Evolutionary conservation across 2,888 invertebrate species (phyloP).

Genomic region (Flexamia atlantica): DNA sequence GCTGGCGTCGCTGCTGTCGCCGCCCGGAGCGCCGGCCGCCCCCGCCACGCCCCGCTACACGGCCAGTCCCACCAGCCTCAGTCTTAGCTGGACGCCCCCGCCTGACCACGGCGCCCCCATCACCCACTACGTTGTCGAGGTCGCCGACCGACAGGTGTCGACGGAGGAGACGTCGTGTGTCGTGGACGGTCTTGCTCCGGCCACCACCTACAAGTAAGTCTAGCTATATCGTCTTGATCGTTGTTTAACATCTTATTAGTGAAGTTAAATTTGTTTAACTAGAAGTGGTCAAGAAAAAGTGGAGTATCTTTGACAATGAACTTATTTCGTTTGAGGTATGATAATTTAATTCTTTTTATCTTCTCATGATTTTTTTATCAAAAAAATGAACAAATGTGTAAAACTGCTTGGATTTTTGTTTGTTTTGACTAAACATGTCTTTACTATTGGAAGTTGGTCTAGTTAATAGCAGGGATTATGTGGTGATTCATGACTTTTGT

Average conservation of each 20-base stretch:
- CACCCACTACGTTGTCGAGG: conserved; percentile 86
- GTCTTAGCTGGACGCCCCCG: conserved; percentile 87
- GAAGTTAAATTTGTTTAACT: too few species aligned
- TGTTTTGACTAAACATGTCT: too few species aligned
- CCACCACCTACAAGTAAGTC: conserved; percentile 83
- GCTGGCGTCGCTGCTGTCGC: conserved; percentile 82
- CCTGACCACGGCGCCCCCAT: conserved; percentile 87
- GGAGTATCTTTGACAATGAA: too few species aligned
- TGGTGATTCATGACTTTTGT: too few species aligned
- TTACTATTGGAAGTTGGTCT: too few species aligned
- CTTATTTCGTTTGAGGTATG: too few species aligned
- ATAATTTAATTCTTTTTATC: too few species aligned
- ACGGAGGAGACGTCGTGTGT: conserved; percentile 81
- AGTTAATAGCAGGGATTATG: too few species aligned
- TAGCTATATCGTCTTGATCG: not conserved
- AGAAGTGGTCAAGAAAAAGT: too few species aligned
- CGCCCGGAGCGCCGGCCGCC: conserved; percentile 88
- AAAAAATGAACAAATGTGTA: too few species aligned
- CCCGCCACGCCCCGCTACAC: conserved; percentile 80
- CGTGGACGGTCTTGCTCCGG: conserved; percentile 85
- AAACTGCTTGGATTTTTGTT: too few species aligned
- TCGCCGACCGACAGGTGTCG: conserved; percentile 78
- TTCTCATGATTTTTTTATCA: too few species aligned
- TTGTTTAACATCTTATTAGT: not conserved
- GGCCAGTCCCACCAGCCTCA: conserved; percentile 83